Evolutionary conservation across 1,140 invertebrate genomes (phyloP).

Genomic region (Anagrus nilaparvatae): DNA sequence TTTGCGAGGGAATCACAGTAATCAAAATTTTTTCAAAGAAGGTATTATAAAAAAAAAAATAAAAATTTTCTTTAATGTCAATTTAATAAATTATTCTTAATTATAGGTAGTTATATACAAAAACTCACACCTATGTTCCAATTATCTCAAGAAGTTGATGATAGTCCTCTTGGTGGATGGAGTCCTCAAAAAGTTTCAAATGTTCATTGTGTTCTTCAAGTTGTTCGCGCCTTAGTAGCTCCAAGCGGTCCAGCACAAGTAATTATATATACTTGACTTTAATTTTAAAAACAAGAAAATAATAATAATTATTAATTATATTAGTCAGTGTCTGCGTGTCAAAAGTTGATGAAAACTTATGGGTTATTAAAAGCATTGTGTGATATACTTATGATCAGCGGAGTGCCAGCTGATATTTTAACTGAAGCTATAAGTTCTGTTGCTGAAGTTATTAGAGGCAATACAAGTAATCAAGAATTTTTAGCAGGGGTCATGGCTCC

Average conservation of each 20-base stretch:
- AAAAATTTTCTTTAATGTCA: not conserved
- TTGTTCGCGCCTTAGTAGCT: constrained; percentile 81
- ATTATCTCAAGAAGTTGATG: constrained; percentile 57
- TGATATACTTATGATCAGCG: constrained; percentile 85
- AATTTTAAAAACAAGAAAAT: constrained; percentile 1
- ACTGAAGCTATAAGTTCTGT: constrained; percentile 95
- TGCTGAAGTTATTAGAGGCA: constrained; percentile 88
- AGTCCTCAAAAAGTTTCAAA: constrained; percentile 91
- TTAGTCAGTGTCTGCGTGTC: constrained; percentile 58
- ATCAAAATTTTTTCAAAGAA: constrained; percentile 98
- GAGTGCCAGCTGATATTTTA: constrained; percentile 92
- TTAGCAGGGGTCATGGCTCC: constrained; percentile 87
- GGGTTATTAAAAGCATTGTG: constrained; percentile 76
- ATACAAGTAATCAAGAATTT: constrained; percentile 84
- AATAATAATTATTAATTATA: constrained; percentile 4
- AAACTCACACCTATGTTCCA: constrained; percentile 79
- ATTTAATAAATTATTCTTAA: constrained; percentile 10
- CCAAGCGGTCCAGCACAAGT: constrained; percentile 75
- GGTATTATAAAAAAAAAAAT: constrained; percentile 40
- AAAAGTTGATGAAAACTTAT: constrained; percentile 77
- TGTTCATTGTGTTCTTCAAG: constrained; percentile 82
- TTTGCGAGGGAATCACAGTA: constrained; percentile 90
- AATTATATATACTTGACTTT: constrained; percentile 22
- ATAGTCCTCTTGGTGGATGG: constrained; percentile 59
- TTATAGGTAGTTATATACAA: constrained; percentile 75